Base-by-base conservation (phyloP, 2,888 invertebrate genomes). In the Patella depressa region DNA sequence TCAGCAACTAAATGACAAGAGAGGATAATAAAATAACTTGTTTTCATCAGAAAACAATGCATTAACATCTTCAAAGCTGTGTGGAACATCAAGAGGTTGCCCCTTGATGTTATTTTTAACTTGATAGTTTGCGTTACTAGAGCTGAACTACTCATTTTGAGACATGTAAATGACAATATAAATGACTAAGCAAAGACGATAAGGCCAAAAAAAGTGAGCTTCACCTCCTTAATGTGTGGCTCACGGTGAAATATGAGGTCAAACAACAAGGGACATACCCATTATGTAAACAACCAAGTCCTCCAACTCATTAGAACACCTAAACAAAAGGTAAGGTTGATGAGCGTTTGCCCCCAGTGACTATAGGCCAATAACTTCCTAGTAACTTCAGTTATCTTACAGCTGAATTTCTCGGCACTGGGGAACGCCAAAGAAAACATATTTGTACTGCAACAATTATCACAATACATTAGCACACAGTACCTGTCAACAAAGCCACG, bases 271-370 rank as follows among this genome's bases (percentile, higher is more conserved):
- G 71, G 53, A 57, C 76, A 73, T 73, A 73, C 76, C 76, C 73
- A 65, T 59, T 69, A 76, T 53, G 53, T 72, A 71, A 76, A 76
- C 76, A 76, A n/a, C 57, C 65, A n/a, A 53, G 55, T 72, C 69
- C 73, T 54, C 14, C 73, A 12, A 12, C 65, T 65, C 65, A 24
- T 65, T 65, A 65, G 24, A 65, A 24, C 19, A 65, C 19, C 65
- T 65, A 65, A 65, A 65, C 65, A 65, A 65, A 65, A 65, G 65
- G 24, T 65, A 65, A 65, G 24, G 65, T 19, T 65, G 19, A 65
- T 19, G 12, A 65, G 65, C 24, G 65, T 65, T 65, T 45, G 45
- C 45, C 45, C 45, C 45, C 45, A 7, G 24, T 65, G 65, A 65
- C 65, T 65, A 19, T 65, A 65, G 65, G 24, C 45, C 19, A 24